Evolutionary conservation across 1,140 invertebrate genomes (phyloP), one percentile per base, ranked within the genome.

Genomic region (Heliconius nattereri): DNA sequence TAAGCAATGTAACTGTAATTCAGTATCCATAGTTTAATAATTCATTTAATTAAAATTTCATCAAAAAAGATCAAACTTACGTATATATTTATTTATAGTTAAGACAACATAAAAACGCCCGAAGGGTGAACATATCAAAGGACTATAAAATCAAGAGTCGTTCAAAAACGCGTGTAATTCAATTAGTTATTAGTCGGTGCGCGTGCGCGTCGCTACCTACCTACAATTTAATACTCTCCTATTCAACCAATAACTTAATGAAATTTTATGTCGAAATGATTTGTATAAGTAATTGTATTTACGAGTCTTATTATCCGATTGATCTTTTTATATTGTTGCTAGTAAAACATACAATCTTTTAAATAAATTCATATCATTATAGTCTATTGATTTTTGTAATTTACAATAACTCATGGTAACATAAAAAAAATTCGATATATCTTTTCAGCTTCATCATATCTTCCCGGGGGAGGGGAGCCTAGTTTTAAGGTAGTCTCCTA

Each of bases 111-210:
- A 9, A 23, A 60, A 52, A 52, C 19, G 16, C 19, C 49, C 49
- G 72, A 70, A 45, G 71, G 23, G 76, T n/a, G 52, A 26, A 54
- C 49, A 49, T 45, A 76, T 76, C 73, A 60, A 79, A 79, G 78
- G 74, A 75, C 72, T 81, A 80, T 81, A 60, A 78, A 85, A 75
- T 81, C 81, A 84, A 84, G 79, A 84, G 75, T 83, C 81, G 78
- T 76, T 75, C 80, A 81, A 71, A 74, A 82, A 76, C 75, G 81
- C 78, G 82, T 85, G 60, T 84, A 87, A 85, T 84, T 87, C 81
- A 79, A 87, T 85, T 87, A 84, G 78, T 81, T 73, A 79, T 74
- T 73, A 79, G 40, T 54, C 71, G 74, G 76, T 79, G 84, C 76
- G 74, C 78, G 72, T 76, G 19, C 52, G 40, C 2, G 23, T 60